Base-by-base conservation (phyloP, 2,113 vertebrate genomes). In the Dolichotis patagonum region DNA sequence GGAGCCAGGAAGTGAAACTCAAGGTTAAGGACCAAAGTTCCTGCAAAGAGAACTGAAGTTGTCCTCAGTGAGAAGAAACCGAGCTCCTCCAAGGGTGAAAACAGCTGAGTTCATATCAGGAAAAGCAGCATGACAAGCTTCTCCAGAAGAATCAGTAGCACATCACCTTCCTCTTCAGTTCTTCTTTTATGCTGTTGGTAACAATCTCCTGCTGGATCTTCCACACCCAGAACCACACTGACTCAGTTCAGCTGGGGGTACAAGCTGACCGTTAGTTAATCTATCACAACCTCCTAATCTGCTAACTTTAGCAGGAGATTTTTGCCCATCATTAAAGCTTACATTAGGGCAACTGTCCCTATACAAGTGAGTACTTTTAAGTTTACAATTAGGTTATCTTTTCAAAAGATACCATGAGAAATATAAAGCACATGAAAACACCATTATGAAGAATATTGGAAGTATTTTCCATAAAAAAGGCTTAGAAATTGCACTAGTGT, bases 381-480 rank as follows among this genome's bases (percentile, higher is more conserved):
- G 11, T 5, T 28, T 41, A 38, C 12, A 60, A 13, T 24, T 83
- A 82, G 11, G 5, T 77, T 82, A 20, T 78, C 62, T 95, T 41
- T 81, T 92, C 49, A 19, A 85, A 52, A 54, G 24, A 87, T 62
- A 71, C 4, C 7, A 28, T 24, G 28, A 24, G 67, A 80, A 69
- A 26, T 17, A 41, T 73, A 11, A 8, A 24, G 20, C 20, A 20
- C 30, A 62, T 58, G 92, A 96, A 98, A 98, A 95, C 94, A 95
- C 88, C 97, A 91, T 82, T 94, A 60, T 97, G 12, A 96, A 97
- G 94, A 96, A 92, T 58, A 91, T 98, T 90, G 82, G 95, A 96
- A 98, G 93, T 94, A 41, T 73, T 97, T 98, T 93, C 94, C 94
- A 80, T 95, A 88, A 90, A 97, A 96, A 96, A 94, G 88, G 95